These are phyloP conservation scores for Enteromius viviparus DNA, from an alignment of 2,797 vertebrate genomes.

Conservation along the genomic window DNA sequence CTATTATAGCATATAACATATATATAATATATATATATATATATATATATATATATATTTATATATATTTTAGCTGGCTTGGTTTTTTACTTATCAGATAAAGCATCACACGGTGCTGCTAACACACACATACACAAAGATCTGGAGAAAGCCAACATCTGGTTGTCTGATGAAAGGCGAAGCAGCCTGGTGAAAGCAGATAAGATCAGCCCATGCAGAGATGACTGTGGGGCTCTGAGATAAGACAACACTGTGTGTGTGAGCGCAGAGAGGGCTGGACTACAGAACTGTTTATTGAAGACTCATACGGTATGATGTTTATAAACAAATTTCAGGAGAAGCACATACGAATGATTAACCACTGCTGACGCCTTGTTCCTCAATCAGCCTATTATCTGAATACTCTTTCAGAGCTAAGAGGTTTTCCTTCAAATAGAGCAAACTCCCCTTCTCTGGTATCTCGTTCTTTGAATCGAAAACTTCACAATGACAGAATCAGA, in stretches of 20 bases:
- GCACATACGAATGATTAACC: no score
- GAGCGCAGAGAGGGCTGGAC: not conserved
- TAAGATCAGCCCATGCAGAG: slow-evolving; percentile 42
- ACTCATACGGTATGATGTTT: not conserved
- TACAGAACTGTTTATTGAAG: not conserved
- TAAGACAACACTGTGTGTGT: not conserved
- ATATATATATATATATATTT: no score
- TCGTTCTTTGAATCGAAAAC: no score
- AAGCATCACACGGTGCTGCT: not conserved
- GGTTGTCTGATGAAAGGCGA: slow-evolving; percentile 43
- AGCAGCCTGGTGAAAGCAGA: slow-evolving; percentile 31
- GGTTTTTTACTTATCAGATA: not conserved
- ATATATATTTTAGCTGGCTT: not conserved
- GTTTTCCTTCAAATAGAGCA: no score
- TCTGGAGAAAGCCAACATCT: slow-evolving; percentile 35
- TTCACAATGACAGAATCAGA: no score
- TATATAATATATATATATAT: no score
- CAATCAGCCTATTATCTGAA: no score
- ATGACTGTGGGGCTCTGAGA: not conserved
- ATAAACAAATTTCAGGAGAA: no score
- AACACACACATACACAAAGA: slow-evolving; percentile 8
- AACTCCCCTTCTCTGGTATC: no score
- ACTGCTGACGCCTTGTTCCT: no score
- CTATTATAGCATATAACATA: not conserved
- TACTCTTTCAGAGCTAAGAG: no score